These are phyloP conservation scores for Orthonevra nobilis DNA, from an alignment of 2,888 invertebrate species.

Conservation along the genomic window DNA sequence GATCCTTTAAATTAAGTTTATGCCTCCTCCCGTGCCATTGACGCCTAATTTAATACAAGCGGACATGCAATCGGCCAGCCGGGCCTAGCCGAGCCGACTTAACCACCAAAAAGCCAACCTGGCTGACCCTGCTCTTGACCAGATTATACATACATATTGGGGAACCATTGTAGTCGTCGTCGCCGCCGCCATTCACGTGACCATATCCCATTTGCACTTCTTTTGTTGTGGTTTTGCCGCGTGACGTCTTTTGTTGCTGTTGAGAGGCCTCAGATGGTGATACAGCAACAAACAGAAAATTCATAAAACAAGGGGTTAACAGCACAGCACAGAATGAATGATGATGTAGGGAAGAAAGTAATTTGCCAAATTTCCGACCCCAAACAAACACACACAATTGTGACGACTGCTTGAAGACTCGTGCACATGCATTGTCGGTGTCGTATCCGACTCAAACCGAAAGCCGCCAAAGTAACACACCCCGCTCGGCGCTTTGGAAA, in stretches of 20 bases:
- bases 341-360: constrained; percentile 38
- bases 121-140: constrained; percentile 35
- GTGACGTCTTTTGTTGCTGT: constrained; percentile 46
- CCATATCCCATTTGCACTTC: constrained; percentile 63
- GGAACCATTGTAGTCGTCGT: constrained; percentile 4
- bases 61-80: no score
- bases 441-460: not conserved
- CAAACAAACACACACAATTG: constrained; percentile 23
- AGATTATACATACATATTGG: constrained; percentile 14
- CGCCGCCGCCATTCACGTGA: constrained; percentile 53
- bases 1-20: constrained; percentile 67
- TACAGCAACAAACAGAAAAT: not conserved
- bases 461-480: constrained; percentile 38
- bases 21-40: constrained; percentile 56
- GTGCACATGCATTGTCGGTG: constrained; percentile 44
- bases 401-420: constrained; percentile 6
- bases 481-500: constrained; percentile 17
- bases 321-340: constrained; percentile 36
- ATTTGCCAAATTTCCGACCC: constrained; percentile 52
- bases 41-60: constrained; percentile 65
- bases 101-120: constrained; percentile 5
- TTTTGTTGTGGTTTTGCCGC: constrained; percentile 49
- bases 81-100: no score
- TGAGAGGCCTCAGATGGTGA: constrained; percentile 31
- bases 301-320: constrained; percentile 51